Conservation (phyloP, 2,113 vertebrate species). For the Muscicapa adusta region DNA sequence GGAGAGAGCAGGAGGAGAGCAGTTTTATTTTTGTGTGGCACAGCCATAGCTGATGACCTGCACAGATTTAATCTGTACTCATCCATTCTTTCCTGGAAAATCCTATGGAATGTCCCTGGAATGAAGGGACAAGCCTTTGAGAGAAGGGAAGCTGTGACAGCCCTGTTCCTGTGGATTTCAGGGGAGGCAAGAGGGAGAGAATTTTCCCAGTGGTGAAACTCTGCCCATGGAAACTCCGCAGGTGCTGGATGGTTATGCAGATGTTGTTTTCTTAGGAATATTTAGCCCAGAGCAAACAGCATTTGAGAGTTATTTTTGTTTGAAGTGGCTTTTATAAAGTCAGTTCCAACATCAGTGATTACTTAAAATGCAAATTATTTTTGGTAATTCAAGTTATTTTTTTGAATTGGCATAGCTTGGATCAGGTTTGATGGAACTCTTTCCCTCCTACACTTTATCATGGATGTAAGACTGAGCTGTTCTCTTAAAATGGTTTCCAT, state of each 20-base stretch:
- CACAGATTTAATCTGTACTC: not conserved
- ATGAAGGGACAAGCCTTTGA: not conserved
- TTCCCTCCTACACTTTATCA: not conserved
- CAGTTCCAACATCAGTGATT: not conserved
- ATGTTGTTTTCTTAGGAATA: slow-evolving; percentile 35
- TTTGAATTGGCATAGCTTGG: not conserved
- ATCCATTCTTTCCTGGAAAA: not conserved
- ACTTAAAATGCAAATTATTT: slow-evolving; percentile 20
- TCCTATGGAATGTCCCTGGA: not conserved
- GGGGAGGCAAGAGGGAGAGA: not conserved
- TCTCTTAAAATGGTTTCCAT: not conserved
- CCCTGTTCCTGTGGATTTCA: not conserved
- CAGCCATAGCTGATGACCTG: not conserved
- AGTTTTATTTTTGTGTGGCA: not conserved
- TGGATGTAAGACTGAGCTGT: not conserved
- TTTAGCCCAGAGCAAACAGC: slow-evolving; percentile 34
- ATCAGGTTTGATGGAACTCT: not conserved
- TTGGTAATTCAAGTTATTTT: not conserved
- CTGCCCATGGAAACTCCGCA: not conserved
- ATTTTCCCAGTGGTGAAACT: not conserved
- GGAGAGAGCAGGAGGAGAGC: not conserved
- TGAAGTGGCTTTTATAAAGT: slow-evolving; percentile 59
- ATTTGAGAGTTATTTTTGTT: slow-evolving; percentile 16
- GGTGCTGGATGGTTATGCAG: slow-evolving; percentile 26
- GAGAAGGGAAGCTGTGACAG: not conserved